These are phyloP conservation scores for Theodoxus fluviatilis DNA, from an alignment of 2,888 invertebrate genomes.

Conservation along the genomic window DNA sequence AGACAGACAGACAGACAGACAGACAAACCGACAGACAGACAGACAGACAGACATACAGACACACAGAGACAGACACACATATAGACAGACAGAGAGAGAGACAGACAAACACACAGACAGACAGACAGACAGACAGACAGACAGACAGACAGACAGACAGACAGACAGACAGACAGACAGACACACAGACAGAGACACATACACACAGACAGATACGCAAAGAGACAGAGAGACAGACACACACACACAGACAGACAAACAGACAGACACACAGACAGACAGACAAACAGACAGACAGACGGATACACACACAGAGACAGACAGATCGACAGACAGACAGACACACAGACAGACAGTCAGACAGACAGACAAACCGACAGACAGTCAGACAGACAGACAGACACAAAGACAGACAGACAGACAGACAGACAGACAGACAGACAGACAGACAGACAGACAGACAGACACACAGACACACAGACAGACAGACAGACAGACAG, in stretches of 20 bases:
- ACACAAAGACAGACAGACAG: too few relatives aligned
- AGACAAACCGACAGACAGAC: neutral
- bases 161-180: conserved; percentile 5
- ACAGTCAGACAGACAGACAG: neutral
- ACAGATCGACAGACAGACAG: neutral
- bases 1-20: neutral
- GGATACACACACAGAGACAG: neutral
- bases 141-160: neutral
- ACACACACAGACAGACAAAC: neutral
- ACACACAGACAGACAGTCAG: neutral
- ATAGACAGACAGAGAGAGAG: too few relatives aligned
- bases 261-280: neutral
- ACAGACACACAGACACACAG: too few relatives aligned
- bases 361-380: neutral
- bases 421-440: too few relatives aligned
- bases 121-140: conserved; percentile 3
- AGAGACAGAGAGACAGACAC: neutral
- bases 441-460: too few relatives aligned
- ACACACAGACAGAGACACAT: neutral
- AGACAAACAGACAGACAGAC: neutral
- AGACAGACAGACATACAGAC: too few relatives aligned
- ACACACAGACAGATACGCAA: neutral
- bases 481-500: too few relatives aligned
- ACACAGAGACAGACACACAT: too few relatives aligned
- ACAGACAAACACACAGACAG: neutral